Evolutionary conservation across 1,140 invertebrate genomes (phyloP), one percentile per base, ranked within the genome.

Genomic region (Cataglyphis hispanica): DNA sequence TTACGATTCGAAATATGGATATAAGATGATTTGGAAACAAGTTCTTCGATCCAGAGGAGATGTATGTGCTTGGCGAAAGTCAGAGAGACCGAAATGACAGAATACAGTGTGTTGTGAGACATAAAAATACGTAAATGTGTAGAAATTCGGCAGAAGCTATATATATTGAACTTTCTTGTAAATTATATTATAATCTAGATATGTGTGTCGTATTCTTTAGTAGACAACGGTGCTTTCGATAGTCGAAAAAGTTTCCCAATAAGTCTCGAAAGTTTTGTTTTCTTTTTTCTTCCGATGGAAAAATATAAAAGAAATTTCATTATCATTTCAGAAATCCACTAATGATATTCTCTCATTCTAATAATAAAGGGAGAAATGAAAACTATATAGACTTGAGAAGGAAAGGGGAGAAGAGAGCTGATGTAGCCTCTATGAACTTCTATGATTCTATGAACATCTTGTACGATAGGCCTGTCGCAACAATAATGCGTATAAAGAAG

Each of bases 391-490:
- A 19, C 22, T 11, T 53, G 63, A 43, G 53, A n/a, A 50, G n/a
- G 11, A 37, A 50, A 16, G 11, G 40, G 60, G 22, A n/a, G 22
- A 61, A 81, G 37, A 72, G 50, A 83, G 40, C 67, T 46, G 67
- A 46, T 83, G 25, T 83, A 83, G 67, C 56, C 78, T 83, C 78
- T 83, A 83, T 50, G 46, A 50, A 50, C 13, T 16, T 50, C 13
- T 50, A 50, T 50, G 40, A 60, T 34, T 72, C 78, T 83, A 83
- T 83, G 66, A 78, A 84, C 61, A 87, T 90, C 74, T 77, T 83
- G 25, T 85, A 75, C 72, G 70, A 85, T 91, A 91, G 90, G 90
- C 90, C 90, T 89, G 87, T 87, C 76, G 80, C 34, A 87, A 77
- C 72, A 64, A 25, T 50, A 56, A 77, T 53, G 80, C 86, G 81